Evolutionary conservation across 2,113 vertebrate species (phyloP), one percentile per base, ranked within the genome.

Genomic region (Calyptommatus sinebrachiatus): DNA sequence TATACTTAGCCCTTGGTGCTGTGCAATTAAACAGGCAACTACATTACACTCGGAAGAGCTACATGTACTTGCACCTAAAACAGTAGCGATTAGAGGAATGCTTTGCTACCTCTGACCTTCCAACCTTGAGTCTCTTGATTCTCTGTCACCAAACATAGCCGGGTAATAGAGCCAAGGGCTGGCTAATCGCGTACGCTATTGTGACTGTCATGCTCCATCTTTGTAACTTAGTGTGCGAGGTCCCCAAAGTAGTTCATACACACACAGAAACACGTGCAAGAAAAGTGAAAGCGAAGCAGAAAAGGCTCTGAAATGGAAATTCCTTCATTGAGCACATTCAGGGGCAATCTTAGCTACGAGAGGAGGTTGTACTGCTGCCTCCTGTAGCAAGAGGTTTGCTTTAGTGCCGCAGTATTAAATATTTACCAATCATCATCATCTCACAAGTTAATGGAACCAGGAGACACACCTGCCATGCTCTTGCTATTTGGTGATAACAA

Each of bases 171-270:
- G 93, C 94, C 94, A 95, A 94, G 94, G 93, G 93, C 93, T 88
- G 93, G 94, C 95, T 96, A 96, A 96, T 96, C 96, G 96, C 80
- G 92, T 95, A 94, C 91, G 94, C 95, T 96, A 95, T 96, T 96
- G 94, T 96, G 95, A 95, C 95, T 96, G 96, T 96, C 96, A 96
- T 95, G 94, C 95, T 95, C 95, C 94, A 96, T 96, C 95, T 96
- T 90, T 96, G 95, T 96, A 96, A 96, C 95, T 96, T 96, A 95
- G 94, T 93, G 94, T 93, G 91, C 71, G 89, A 93, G 92, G 94
- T 95, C 95, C 94, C 94, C 90, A 95, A 96, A 95, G 94, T 93
- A 93, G 94, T 85, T 90, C 94, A 73, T 70, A 81, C 90, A 74
- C 90, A 91, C 86, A 89, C 83, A 89, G 92, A 86, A 78, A 91